phyloP scores from a whole-genome alignment of 1,140 invertebrate species.

The Linepithema humile region DNA sequence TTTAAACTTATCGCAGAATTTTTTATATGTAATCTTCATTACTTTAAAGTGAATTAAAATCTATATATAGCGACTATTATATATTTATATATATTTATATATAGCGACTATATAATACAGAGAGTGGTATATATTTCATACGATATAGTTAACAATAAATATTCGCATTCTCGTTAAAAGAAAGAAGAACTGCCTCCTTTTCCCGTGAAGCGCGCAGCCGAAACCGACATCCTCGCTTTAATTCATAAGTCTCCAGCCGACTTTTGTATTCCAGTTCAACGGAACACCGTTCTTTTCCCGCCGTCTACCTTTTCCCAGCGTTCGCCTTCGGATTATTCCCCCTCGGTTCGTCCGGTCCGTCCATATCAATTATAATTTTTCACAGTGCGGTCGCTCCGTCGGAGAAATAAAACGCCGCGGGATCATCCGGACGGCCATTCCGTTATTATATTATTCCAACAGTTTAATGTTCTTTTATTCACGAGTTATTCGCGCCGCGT shows the following conservation, averaged over 20 bases:
- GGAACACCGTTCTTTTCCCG: conserved; percentile 46
- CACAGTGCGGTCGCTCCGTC: conserved; percentile 21
- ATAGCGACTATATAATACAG: neutral
- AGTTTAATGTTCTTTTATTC: conserved; percentile 52
- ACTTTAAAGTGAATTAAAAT: neutral
- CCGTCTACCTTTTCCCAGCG: conserved; percentile 41
- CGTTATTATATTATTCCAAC: conserved; percentile 60
- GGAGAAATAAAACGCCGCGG: conserved; percentile 45
- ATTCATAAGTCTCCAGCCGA: conserved; percentile 56
- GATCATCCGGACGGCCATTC: conserved; percentile 36
- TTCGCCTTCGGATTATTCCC: conserved; percentile 53
- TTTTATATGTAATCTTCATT: too few relatives aligned
- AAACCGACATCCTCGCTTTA: conserved; percentile 44
- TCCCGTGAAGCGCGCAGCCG: neutral
- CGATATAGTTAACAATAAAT: neutral
- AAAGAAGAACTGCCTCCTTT: conserved; percentile 1
- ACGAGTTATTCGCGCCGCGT: conserved; percentile 41
- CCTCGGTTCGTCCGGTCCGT: conserved; percentile 58
- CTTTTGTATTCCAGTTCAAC: conserved; percentile 53
- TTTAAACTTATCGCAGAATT: neutral
- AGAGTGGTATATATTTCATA: neutral
- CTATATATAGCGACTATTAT: too few relatives aligned
- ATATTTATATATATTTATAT: too few relatives aligned
- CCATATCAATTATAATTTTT: conserved; percentile 67
- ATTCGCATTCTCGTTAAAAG: conserved; percentile 26